These are phyloP conservation scores for Drosophila seguyi DNA, from an alignment of 1,140 invertebrate species.

Conservation along the genomic window DNA sequence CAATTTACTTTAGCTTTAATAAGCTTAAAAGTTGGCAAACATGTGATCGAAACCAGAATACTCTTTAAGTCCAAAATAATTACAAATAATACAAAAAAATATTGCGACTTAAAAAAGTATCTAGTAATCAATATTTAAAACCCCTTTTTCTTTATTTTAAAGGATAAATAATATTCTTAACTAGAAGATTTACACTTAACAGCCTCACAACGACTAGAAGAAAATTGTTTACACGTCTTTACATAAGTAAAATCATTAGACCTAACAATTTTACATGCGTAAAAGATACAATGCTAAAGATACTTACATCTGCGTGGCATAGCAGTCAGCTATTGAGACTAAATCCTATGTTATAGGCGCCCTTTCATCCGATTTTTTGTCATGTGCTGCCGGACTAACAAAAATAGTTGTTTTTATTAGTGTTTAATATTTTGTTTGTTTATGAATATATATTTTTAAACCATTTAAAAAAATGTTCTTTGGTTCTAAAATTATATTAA, in stretches of 20 bases:
- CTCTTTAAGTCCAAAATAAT: background rate
- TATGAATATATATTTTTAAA: background rate
- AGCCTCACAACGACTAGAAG: background rate
- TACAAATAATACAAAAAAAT: background rate
- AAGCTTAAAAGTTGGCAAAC: background rate
- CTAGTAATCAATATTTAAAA: background rate
- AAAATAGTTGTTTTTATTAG: background rate
- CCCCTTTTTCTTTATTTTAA: background rate
- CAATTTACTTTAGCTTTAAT: background rate
- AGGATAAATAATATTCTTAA: too few species aligned
- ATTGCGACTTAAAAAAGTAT: background rate
- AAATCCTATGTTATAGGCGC: background rate
- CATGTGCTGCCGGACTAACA: background rate
- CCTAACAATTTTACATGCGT: background rate
- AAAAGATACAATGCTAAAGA: background rate
- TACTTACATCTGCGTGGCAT: background rate
- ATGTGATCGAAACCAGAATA: background rate
- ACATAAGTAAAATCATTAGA: background rate
- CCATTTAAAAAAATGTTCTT: background rate
- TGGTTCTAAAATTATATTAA: background rate
- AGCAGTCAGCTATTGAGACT: conserved; percentile 11
- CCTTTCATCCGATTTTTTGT: background rate
- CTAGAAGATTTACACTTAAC: too few species aligned
- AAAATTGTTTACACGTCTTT: background rate
- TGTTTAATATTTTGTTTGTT: background rate